These are phyloP conservation scores for Drosophila subquinaria DNA, from an alignment of 2,888 invertebrate species.

Conservation along the genomic window DNA sequence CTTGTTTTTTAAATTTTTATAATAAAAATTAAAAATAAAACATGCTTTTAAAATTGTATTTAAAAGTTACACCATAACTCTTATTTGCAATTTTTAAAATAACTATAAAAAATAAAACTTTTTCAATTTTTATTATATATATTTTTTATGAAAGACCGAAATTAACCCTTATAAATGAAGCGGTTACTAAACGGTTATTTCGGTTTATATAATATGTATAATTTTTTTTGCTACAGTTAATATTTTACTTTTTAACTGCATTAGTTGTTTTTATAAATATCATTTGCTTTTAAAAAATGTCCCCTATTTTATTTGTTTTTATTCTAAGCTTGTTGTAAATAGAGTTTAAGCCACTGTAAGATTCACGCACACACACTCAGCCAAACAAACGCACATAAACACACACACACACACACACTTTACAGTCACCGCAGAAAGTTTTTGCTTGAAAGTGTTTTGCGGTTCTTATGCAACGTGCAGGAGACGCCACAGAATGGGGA, in stretches of 20 bases:
- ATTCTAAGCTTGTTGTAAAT: constrained; percentile 9
- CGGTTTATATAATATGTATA: no score
- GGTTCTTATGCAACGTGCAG: constrained; percentile 35
- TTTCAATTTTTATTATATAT: no score
- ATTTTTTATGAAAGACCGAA: no score
- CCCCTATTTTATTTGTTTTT: background rate
- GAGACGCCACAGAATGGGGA: background rate
- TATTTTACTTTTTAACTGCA: no score
- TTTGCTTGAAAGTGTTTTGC: constrained; percentile 72
- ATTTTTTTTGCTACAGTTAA: background rate
- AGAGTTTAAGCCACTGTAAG: constrained; percentile 25
- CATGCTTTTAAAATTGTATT: no score
- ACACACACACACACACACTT: background rate
- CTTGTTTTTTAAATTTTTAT: no score
- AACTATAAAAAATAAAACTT: no score
- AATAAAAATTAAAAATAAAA: no score
- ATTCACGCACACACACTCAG: background rate
- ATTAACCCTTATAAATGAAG: no score
- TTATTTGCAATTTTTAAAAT: no score
- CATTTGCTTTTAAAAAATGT: background rate
- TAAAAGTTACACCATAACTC: no score
- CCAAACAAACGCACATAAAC: background rate
- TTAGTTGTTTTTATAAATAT: background rate
- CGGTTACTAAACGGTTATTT: no score
- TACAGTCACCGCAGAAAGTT: constrained; percentile 54